A percentile compares a stretch with the other conserved stretches of the same genome.
phyloP scores from a whole-genome alignment of 2,113 vertebrate genomes.

The Bos indicus region DNA sequence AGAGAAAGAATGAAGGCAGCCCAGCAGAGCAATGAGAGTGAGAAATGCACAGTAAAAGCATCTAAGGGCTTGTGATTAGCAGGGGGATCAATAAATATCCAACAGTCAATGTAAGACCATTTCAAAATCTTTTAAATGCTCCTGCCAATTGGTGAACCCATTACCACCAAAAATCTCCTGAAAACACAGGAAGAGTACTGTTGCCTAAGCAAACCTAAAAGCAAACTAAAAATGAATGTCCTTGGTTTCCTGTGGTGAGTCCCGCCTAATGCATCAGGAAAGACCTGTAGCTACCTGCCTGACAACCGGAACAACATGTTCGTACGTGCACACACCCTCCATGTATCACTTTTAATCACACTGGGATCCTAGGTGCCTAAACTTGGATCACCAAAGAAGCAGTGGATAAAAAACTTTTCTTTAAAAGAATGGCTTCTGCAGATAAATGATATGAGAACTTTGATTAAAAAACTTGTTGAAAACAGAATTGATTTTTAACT shows the following conservation, averaged over 20 bases:
- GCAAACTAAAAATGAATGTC: slow-evolving; percentile 45
- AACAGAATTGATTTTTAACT: slow-evolving; percentile 56
- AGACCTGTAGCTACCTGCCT: background rate
- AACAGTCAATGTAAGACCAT: background rate
- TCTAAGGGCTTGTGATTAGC: background rate
- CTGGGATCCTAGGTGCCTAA: background rate
- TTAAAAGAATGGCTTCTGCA: background rate
- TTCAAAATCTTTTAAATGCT: slow-evolving; percentile 29
- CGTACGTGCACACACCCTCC: background rate
- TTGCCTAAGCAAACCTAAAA: slow-evolving; percentile 48
- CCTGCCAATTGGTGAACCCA: background rate
- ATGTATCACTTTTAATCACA: background rate
- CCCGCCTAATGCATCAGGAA: background rate
- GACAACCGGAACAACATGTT: background rate
- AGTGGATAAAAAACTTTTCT: background rate
- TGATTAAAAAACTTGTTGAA: slow-evolving; percentile 65
- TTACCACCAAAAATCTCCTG: slow-evolving; percentile 25
- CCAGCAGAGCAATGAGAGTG: fast-evolving
- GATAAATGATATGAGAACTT: slow-evolving; percentile 28
- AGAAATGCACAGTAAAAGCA: background rate
- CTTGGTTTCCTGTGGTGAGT: background rate
- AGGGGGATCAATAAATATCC: background rate
- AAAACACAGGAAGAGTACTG: background rate
- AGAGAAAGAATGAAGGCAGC: background rate
- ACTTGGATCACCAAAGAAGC: background rate